Conservation (phyloP, 2,797 vertebrate genomes). For the Tapirus indicus region DNA sequence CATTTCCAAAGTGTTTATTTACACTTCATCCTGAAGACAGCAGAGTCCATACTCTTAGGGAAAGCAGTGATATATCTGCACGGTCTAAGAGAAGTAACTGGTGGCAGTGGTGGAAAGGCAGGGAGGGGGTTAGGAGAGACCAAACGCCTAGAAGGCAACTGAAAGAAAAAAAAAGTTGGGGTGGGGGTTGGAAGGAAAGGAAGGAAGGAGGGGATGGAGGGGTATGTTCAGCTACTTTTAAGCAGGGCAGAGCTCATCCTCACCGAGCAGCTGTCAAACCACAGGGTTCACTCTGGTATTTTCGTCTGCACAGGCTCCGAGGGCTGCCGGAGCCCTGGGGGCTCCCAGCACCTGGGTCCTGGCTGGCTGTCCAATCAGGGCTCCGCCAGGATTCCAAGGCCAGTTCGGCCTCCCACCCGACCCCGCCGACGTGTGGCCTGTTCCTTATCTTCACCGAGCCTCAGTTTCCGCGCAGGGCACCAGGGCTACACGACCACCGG, state of each 20-base stretch:
- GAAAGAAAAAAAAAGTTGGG: fast-evolving
- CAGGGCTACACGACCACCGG: background rate
- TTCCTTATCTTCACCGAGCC: background rate
- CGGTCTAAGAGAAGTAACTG: background rate
- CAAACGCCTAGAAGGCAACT: background rate
- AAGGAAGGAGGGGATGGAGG: background rate
- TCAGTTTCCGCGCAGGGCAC: background rate
- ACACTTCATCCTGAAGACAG: background rate
- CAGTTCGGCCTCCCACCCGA: background rate
- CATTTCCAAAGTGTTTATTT: background rate
- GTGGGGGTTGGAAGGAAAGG: background rate
- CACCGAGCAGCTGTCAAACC: background rate
- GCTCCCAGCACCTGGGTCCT: background rate
- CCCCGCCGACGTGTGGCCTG: background rate
- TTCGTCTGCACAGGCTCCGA: background rate
- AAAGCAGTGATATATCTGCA: background rate
- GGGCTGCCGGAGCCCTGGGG: background rate
- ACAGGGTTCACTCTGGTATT: background rate
- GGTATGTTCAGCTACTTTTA: background rate
- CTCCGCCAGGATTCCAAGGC: background rate
- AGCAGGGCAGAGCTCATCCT: background rate
- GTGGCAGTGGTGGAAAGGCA: background rate
- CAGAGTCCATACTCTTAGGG: too few relatives aligned
- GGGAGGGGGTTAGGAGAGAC: background rate
- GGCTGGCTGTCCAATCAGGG: background rate